Conservation (phyloP, 2,113 vertebrate species). For the Salvator merianae region DNA sequence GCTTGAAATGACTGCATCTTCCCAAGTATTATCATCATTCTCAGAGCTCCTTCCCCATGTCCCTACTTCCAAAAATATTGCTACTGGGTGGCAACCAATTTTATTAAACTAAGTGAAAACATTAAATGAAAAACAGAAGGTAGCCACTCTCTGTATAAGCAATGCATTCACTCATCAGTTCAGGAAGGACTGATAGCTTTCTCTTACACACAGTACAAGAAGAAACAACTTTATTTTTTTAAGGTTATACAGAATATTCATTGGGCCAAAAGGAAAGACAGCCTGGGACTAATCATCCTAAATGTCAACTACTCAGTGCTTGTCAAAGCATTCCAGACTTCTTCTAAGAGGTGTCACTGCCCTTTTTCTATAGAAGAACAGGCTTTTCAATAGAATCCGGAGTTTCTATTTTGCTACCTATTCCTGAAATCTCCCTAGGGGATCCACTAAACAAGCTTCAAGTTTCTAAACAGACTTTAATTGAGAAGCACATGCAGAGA, state of each 20-base stretch:
- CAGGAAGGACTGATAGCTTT: background rate
- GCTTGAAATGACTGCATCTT: background rate
- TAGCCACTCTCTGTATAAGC: background rate
- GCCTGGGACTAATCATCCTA: conserved; percentile 39
- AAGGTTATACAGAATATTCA: background rate
- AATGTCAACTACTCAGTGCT: conserved; percentile 31
- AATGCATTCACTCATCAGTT: no score
- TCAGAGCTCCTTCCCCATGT: background rate
- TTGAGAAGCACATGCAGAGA: conserved; percentile 61
- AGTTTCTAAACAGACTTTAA: conserved; percentile 70
- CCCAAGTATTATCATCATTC: background rate
- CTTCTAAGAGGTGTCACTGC: conserved; percentile 37
- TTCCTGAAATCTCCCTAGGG: conserved; percentile 56
- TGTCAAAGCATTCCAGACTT: conserved; percentile 34
- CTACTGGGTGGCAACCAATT: no score
- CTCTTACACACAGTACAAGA: background rate
- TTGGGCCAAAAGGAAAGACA: conserved; percentile 1
- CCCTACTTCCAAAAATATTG: background rate
- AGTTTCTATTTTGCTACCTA: conserved; percentile 58
- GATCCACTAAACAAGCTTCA: conserved; percentile 58
- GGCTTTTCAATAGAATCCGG: conserved; percentile 51
- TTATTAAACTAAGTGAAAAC: no score
- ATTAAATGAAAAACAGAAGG: background rate
- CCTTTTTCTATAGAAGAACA: conserved; percentile 42
- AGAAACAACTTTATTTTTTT: background rate